These are phyloP conservation scores for Aplochiton taeniatus DNA, from an alignment of 2,797 vertebrate genomes.

Conservation along the genomic window DNA sequence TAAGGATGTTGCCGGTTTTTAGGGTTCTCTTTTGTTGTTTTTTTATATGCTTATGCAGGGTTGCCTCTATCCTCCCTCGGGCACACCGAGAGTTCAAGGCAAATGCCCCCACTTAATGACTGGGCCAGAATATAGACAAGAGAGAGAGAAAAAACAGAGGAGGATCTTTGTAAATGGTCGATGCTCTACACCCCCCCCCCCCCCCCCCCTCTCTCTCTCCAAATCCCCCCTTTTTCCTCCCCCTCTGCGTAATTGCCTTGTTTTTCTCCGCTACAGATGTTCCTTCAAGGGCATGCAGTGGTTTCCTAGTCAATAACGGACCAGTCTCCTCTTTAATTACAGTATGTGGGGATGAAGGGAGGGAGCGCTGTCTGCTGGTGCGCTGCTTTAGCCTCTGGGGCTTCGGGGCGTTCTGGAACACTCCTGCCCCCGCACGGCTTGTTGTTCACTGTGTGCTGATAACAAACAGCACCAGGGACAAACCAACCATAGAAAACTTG, in stretches of 20 bases:
- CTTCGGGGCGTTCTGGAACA: slow-evolving; percentile 42
- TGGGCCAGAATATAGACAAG: slow-evolving; percentile 19
- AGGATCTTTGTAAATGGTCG: no score
- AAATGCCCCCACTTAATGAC: slow-evolving; percentile 61
- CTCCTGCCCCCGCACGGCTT: slow-evolving; percentile 1
- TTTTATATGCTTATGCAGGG: slow-evolving; percentile 40
- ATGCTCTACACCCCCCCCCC: slow-evolving; percentile 21
- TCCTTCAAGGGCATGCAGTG: slow-evolving; percentile 79
- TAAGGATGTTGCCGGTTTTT: slow-evolving; percentile 9
- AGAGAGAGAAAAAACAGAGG: slow-evolving; percentile 26
- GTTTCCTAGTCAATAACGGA: slow-evolving; percentile 77
- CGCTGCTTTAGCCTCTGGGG: slow-evolving; percentile 58
- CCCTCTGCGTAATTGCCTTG: slow-evolving; percentile 77
- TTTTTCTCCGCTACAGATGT: slow-evolving; percentile 80
- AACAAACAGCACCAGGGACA: slow-evolving; percentile 32
- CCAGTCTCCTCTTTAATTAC: slow-evolving; percentile 80
- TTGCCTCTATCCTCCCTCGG: slow-evolving; percentile 29
- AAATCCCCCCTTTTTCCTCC: slow-evolving; percentile 50
- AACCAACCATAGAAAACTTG: neutral
- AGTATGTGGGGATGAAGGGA: slow-evolving; percentile 63
- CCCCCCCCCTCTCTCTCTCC: slow-evolving; percentile 42
- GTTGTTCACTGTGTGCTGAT: slow-evolving; percentile 37
- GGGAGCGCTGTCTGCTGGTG: slow-evolving; percentile 65
- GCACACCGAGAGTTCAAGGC: slow-evolving; percentile 56
- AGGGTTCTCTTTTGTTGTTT: slow-evolving; percentile 9